These are phyloP conservation scores for Coptodon rendalli DNA, from an alignment of 2,113 vertebrate genomes.

Conservation along the genomic window DNA sequence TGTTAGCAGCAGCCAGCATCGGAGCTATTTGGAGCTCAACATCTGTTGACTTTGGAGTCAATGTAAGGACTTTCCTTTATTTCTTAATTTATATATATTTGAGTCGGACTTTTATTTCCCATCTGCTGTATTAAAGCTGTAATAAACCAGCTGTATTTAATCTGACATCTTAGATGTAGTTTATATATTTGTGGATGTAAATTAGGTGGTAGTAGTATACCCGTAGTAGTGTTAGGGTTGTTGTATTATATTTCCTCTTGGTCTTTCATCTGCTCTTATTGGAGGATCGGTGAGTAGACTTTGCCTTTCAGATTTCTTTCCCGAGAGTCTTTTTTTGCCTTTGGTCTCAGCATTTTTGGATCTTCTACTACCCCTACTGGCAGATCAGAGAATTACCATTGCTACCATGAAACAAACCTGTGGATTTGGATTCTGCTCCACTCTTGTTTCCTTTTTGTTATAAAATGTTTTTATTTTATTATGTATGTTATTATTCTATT, in stretches of 20 bases:
- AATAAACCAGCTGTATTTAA: neutral
- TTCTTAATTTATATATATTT: neutral
- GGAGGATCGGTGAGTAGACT: neutral
- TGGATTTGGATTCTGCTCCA: neutral
- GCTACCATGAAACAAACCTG: neutral
- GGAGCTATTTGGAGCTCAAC: conserved; percentile 96
- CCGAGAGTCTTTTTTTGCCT: neutral
- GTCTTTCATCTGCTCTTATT: neutral
- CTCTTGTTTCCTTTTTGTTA: neutral
- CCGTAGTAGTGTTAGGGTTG: neutral
- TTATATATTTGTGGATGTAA: neutral
- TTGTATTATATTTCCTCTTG: neutral
- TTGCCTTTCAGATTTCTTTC: neutral
- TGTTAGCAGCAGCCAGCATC: conserved; percentile 88
- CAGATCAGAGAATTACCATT: neutral
- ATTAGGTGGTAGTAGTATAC: neutral
- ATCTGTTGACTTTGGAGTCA: conserved; percentile 92
- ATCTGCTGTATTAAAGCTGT: neutral
- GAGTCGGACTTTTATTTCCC: accelerated
- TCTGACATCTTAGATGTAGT: neutral
- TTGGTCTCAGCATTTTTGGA: neutral
- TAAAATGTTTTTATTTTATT: neutral
- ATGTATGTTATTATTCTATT: neutral
- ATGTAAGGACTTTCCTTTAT: conserved; percentile 70
- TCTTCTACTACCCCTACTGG: conserved; percentile 16